Evolutionary conservation across 2,113 vertebrate genomes (phyloP).

Genomic region (Hoplias malabaricus): DNA sequence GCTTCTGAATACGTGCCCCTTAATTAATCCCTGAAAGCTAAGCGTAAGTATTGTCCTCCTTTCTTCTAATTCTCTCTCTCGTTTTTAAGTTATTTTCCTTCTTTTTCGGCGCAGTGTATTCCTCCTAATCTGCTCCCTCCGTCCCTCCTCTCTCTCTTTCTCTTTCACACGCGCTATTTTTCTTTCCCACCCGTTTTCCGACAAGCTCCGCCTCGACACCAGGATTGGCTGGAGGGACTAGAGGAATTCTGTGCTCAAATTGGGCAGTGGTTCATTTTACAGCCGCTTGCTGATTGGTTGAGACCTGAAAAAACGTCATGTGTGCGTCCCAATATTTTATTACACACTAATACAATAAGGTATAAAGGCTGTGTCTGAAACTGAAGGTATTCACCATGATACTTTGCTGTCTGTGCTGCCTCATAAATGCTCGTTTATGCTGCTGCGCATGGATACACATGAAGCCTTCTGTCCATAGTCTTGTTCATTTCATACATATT

Average conservation of each 20-base stretch:
- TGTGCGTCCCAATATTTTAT: too few species aligned
- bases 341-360: too few species aligned
- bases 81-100: conserved; percentile 25
- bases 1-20: background rate
- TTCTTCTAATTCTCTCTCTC: too few species aligned
- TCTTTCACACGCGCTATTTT: too few species aligned
- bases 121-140: background rate
- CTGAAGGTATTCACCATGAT: too few species aligned
- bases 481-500: too few species aligned
- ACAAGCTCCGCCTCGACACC: background rate
- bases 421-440: too few species aligned
- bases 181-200: background rate
- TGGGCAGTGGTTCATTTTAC: background rate
- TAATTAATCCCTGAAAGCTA: background rate
- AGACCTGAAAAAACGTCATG: background rate
- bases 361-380: too few species aligned
- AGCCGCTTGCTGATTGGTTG: background rate
- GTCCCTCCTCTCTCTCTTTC: conserved; percentile 20
- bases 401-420: too few species aligned
- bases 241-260: background rate
- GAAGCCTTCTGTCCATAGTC: too few species aligned
- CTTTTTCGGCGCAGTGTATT: background rate
- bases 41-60: conserved; percentile 13
- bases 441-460: too few species aligned
- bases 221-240: background rate